Base-by-base conservation (phyloP, 2,888 invertebrate genomes). In the Epicampocera succincta region DNA sequence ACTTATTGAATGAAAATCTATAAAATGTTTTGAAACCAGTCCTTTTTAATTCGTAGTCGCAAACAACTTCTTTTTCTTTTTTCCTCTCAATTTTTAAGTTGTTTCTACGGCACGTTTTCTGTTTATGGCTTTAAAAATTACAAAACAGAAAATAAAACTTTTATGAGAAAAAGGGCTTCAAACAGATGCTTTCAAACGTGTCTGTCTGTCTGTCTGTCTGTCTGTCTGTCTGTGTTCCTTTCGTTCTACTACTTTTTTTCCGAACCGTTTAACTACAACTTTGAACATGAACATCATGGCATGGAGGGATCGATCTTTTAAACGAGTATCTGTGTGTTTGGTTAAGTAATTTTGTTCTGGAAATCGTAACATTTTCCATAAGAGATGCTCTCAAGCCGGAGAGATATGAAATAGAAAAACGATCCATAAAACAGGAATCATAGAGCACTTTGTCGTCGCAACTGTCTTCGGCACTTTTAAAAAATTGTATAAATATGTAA, bases 311-410 rank as follows among this genome's bases (percentile, higher is more conserved):
- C n/a, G 74, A 78, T 82, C 78, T 74, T 69, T 69, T 69, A 25
- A 17, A 38, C 61, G 46, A 54, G 46, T 65, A 42, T 63, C 17
- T 33, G 6, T 44, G 13, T 60, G 40, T 21, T 52, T 73, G 46
- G 17, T 19, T 21, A 29, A 15, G 33, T 8, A 56, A 21, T 58
- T 58, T 90, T 89, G 91, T 92, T 88, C 90, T 90, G 92, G n/a
- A 17, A 40, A 13, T 29, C 29, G 44, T 68, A 54, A 42, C 54
- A 42, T 44, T n/a, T 42, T 54, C 17, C 25, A 44, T 69, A 29
- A 56, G 56, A 56, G 52, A 40, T 66, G 38, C 21, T 52, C 25
- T 38, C 1, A 50, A 13, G 25, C 38, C n/a, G 15, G 52, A 13
- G 12, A 11, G 21, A 38, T 50, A 40, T 40, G 33, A 29, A 33